These are phyloP conservation scores for Papilio aristodemus DNA, from an alignment of 1,140 invertebrate genomes.

Conservation along the genomic window DNA sequence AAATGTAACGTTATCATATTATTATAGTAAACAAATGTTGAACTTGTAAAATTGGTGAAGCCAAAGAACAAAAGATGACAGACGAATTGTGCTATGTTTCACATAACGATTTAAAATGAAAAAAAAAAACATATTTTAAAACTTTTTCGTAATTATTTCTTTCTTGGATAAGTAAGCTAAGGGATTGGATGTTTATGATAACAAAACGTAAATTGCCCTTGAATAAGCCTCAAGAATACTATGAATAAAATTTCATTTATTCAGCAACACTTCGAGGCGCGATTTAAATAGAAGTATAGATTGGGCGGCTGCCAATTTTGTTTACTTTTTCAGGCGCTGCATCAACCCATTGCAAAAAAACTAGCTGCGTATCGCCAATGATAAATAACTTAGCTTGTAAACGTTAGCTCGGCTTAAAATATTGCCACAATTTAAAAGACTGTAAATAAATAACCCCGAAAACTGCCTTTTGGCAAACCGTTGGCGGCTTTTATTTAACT, in stretches of 20 bases:
- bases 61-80: too few relatives aligned
- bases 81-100: too few relatives aligned
- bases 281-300: constrained; percentile 44
- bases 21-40: too few relatives aligned
- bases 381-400: constrained; percentile 33
- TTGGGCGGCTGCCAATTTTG: constrained; percentile 27
- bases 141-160: too few relatives aligned
- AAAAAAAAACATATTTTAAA: too few relatives aligned
- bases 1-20: too few relatives aligned
- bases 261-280: constrained; percentile 42
- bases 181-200: constrained; percentile 57
- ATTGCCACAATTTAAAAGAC: constrained; percentile 24
- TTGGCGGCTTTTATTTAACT: constrained; percentile 2
- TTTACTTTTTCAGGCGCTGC: constrained; percentile 17
- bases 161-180: constrained; percentile 28
- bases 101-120: too few relatives aligned
- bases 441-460: constrained; percentile 26
- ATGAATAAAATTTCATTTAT: constrained; percentile 60
- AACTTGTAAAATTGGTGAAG: too few relatives aligned
- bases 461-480: constrained; percentile 29
- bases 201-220: constrained; percentile 52
- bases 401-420: constrained; percentile 26
- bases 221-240: constrained; percentile 44
- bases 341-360: constrained; percentile 28
- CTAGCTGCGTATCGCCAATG: background rate